phyloP scores from a whole-genome alignment of 2,113 vertebrate genomes.

The Ptilorrhoa leucosticta region DNA sequence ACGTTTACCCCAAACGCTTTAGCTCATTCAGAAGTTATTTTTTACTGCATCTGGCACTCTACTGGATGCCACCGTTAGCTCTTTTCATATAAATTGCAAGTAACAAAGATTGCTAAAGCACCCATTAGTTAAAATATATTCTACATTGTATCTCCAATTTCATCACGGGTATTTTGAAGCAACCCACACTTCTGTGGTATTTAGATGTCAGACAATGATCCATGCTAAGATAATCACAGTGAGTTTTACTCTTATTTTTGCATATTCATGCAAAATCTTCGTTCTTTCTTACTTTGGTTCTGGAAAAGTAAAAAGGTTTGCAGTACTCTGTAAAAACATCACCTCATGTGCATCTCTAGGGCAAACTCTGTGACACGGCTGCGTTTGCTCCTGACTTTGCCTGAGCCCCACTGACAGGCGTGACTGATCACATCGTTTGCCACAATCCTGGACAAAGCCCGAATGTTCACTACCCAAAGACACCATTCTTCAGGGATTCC shows the following conservation, averaged over 20 bases:
- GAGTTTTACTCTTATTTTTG: background rate
- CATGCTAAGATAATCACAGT: background rate
- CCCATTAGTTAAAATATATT: background rate
- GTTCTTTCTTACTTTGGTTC: background rate
- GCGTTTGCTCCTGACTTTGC: background rate
- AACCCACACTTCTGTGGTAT: background rate
- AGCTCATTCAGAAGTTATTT: background rate
- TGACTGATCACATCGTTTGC: constrained; percentile 20
- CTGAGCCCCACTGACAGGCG: background rate
- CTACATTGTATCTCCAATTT: background rate
- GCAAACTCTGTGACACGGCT: background rate
- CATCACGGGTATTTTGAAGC: background rate
- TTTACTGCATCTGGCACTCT: background rate
- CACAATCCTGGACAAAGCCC: constrained; percentile 58
- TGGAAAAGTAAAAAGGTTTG: background rate
- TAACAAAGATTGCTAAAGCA: background rate
- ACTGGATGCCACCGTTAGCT: background rate
- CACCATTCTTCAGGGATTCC: constrained; percentile 28
- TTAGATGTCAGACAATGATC: background rate
- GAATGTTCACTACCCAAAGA: constrained; percentile 55
- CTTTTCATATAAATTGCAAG: background rate
- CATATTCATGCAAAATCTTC: background rate
- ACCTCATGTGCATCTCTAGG: background rate
- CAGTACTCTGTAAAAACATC: background rate
- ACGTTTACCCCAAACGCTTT: background rate